Evolutionary conservation across 2,113 vertebrate genomes (phyloP).

Genomic region (Seriola quinqueradiata): DNA sequence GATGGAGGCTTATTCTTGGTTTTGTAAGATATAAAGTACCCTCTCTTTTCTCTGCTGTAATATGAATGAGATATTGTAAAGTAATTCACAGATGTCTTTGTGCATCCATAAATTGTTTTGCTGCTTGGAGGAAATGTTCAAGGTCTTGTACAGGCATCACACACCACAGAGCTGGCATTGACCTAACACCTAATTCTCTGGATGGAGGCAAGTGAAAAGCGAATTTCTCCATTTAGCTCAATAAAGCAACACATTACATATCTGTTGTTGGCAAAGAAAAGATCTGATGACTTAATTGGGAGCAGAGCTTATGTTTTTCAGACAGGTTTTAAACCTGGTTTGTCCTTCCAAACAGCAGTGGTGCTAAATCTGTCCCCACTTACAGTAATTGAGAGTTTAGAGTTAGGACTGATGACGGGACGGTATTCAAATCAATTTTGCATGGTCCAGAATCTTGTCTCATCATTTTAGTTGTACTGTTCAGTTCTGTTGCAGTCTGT

Average conservation of each 20-base stretch:
- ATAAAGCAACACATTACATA: background rate
- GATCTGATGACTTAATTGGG: background rate
- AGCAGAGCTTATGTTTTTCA: background rate
- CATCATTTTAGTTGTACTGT: no score
- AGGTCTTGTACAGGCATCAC: background rate
- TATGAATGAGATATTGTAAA: background rate
- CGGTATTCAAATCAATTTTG: background rate
- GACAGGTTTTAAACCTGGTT: background rate
- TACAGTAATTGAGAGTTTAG: background rate
- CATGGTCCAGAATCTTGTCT: background rate
- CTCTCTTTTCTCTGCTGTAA: background rate
- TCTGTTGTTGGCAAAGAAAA: slow-evolving; percentile 1
- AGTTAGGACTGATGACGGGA: background rate
- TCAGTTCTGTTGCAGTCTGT: no score
- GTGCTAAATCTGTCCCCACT: no score
- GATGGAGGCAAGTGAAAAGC: background rate
- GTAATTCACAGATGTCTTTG: background rate
- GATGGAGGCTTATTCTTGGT: background rate
- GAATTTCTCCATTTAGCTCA: background rate
- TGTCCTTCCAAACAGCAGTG: background rate
- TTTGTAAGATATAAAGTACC: background rate
- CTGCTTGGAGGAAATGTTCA: background rate
- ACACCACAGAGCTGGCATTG: background rate
- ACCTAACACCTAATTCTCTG: slow-evolving; percentile 3
- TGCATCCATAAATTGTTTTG: background rate